These are phyloP conservation scores for Bathynomus jamesi DNA, from an alignment of 1,140 invertebrate species.

Conservation along the genomic window DNA sequence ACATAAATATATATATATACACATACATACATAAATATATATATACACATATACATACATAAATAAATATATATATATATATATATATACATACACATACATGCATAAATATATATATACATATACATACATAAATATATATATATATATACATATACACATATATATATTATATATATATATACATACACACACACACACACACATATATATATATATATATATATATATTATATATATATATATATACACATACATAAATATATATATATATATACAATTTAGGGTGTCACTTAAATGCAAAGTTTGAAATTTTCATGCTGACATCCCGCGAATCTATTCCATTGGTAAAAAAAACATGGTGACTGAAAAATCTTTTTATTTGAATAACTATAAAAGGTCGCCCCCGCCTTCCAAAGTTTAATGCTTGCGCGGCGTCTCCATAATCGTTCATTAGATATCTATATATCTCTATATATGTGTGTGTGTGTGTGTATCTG, in stretches of 20 bases:
- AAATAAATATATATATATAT: neutral
- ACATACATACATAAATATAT: neutral
- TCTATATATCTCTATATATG: no score
- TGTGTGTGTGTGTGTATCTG: no score
- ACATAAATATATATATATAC: neutral
- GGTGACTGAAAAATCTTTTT: no score
- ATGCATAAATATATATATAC: neutral
- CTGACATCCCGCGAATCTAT: no score
- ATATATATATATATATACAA: neutral
- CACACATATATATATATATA: neutral
- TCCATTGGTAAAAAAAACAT: no score
- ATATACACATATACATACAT: neutral
- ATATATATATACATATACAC: neutral
- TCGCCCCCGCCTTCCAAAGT: no score
- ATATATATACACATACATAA: neutral
- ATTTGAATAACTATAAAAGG: no score
- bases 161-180: slow-evolving; percentile 3
- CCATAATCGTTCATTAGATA: no score
- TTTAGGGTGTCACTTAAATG: no score
- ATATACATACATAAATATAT: neutral
- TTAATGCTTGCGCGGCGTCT: no score
- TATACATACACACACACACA: neutral
- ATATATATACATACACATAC: neutral
- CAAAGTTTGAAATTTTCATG: no score
- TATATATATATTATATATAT: neutral